Evolutionary conservation across 2,797 vertebrate genomes (phyloP).

Genomic region (Caiman crocodilus): DNA sequence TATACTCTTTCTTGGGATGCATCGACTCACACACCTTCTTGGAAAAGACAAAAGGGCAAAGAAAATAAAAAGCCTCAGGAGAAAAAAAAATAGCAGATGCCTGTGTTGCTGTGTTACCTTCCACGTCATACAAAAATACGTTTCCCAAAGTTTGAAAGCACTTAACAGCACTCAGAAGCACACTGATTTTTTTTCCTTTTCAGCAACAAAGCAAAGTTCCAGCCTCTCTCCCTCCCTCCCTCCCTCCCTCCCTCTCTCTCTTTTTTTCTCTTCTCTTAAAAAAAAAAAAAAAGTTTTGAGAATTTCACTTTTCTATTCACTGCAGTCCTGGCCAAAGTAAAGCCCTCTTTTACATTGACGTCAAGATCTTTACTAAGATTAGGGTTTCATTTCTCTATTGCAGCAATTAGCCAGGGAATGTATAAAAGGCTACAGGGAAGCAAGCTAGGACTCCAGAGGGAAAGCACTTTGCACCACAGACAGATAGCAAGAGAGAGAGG

Average conservation of each 20-base stretch:
- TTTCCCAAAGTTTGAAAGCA: conserved; percentile 72
- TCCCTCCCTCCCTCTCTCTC: conserved; percentile 22
- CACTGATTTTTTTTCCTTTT: conserved; percentile 57
- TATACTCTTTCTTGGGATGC: conserved; percentile 37
- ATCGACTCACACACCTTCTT: conserved; percentile 35
- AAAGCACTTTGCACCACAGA: conserved; percentile 83
- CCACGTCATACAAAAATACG: conserved; percentile 67
- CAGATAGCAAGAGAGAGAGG: conserved; percentile 78
- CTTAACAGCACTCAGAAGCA: conserved; percentile 66
- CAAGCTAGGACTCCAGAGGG: conserved; percentile 81
- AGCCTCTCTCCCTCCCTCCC: conserved; percentile 65
- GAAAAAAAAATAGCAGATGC: conserved; percentile 38
- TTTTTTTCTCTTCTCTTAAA: conserved; percentile 7
- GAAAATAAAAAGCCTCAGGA: neutral
- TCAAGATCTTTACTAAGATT: conserved; percentile 91
- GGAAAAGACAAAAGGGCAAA: conserved; percentile 55
- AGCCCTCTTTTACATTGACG: conserved; percentile 90
- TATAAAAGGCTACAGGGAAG: conserved; percentile 88
- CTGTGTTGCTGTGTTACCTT: conserved; percentile 43
- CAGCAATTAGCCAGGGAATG: conserved; percentile 90
- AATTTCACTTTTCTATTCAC: conserved; percentile 88
- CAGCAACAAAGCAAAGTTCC: conserved; percentile 81
- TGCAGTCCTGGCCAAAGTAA: conserved; percentile 88
- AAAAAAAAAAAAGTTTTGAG: conserved; percentile 79
- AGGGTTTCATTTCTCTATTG: conserved; percentile 90